phyloP scores from a whole-genome alignment of 2,113 vertebrate genomes.

The Triplophysa dalaica region DNA sequence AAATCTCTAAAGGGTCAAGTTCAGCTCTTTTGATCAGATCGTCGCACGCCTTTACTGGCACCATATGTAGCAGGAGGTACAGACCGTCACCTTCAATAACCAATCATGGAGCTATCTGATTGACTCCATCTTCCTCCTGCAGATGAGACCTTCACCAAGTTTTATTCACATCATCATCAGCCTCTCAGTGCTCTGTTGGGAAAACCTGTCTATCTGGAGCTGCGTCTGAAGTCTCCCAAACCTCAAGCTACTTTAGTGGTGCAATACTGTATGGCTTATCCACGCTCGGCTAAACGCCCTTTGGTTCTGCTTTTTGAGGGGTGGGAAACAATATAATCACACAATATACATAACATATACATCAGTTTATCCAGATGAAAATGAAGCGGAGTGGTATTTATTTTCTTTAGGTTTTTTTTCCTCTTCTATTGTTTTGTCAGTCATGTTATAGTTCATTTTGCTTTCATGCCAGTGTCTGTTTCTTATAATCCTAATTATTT shows the following conservation, averaged over 20 bases:
- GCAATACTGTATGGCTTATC: constrained; percentile 74
- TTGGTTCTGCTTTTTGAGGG: constrained; percentile 72
- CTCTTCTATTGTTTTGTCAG: too few species aligned
- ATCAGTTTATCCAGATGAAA: too few species aligned
- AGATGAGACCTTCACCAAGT: constrained; percentile 65
- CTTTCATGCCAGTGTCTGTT: too few species aligned
- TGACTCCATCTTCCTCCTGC: background rate
- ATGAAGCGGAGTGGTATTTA: too few species aligned
- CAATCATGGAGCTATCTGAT: background rate
- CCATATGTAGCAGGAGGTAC: background rate
- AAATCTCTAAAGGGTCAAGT: background rate
- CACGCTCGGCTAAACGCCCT: constrained; percentile 64
- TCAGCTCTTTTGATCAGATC: background rate
- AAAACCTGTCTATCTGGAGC: constrained; percentile 67
- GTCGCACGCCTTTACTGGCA: background rate
- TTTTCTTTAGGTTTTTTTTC: too few species aligned
- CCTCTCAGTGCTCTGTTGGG: constrained; percentile 66
- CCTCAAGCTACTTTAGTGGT: constrained; percentile 64
- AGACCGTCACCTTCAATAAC: background rate
- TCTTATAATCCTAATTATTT: too few species aligned
- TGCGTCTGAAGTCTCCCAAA: constrained; percentile 57
- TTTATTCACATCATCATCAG: constrained; percentile 51
- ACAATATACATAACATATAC: too few species aligned
- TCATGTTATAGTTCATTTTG: too few species aligned
- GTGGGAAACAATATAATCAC: constrained; percentile 51